A percentile compares a stretch with the other conserved stretches of the same genome.
phyloP scores from a whole-genome alignment of 2,797 vertebrate genomes.

The Oryzias sinensis region DNA sequence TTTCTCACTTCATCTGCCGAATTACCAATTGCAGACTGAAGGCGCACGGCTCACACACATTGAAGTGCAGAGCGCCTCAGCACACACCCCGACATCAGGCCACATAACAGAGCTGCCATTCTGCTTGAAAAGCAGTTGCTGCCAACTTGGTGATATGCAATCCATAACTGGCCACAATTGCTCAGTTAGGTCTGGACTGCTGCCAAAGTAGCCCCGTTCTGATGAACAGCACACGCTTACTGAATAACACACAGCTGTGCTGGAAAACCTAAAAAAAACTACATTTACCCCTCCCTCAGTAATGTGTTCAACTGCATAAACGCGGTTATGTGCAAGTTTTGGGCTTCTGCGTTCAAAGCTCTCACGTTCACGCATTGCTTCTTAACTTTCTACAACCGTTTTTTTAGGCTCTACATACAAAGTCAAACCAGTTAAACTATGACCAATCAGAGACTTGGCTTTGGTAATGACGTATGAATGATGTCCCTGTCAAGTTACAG shows the following conservation, averaged over 20 bases:
- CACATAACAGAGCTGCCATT: slow-evolving; percentile 49
- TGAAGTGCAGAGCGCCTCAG: slow-evolving; percentile 27
- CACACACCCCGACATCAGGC: slow-evolving; percentile 30
- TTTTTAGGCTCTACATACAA: too few species aligned
- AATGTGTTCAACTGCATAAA: neutral
- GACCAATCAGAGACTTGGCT: too few species aligned
- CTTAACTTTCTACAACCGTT: too few species aligned
- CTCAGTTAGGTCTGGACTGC: slow-evolving; percentile 34
- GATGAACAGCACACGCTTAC: slow-evolving; percentile 39
- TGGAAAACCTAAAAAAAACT: slow-evolving; percentile 6
- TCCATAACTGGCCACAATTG: slow-evolving; percentile 47
- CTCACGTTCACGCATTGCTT: too few species aligned
- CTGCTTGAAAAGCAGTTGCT: slow-evolving; percentile 40
- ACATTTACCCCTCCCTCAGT: too few species aligned
- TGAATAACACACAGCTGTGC: slow-evolving; percentile 50
- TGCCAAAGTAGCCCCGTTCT: slow-evolving; percentile 22
- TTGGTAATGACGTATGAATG: too few species aligned
- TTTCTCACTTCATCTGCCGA: slow-evolving; percentile 11
- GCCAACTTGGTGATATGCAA: slow-evolving; percentile 56
- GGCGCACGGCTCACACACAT: slow-evolving; percentile 21
- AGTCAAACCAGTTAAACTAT: too few species aligned
- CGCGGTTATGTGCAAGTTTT: too few species aligned
- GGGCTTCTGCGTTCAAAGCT: too few species aligned
- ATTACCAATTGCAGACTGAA: slow-evolving; percentile 21
- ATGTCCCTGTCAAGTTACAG: too few species aligned